Base-by-base conservation (phyloP, 2,797 vertebrate species). In the Ptychadena robeensis region DNA sequence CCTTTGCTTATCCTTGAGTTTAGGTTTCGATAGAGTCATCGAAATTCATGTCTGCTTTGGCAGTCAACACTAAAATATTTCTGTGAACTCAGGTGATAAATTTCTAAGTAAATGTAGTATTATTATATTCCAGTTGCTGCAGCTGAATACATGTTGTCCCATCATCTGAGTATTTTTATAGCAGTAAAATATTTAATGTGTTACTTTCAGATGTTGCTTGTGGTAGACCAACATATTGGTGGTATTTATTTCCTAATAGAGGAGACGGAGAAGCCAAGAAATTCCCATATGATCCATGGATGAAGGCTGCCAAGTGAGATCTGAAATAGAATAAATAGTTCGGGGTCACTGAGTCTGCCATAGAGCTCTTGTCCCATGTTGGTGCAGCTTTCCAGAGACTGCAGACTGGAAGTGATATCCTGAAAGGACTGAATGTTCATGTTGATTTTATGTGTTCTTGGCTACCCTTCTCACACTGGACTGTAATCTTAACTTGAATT, bases 201-300 rank as follows among this genome's bases (percentile, higher is more conserved):
- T 72, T 67, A 85, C 84, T 79, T 85, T 79, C 66, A 40, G 2
- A 0, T 0, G 67, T n/a, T 87, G 34, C 76, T 86, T 85, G 81
- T 0, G 0, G 61, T 79, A 86, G 80, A 69, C 80, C 70, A 68
- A 76, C 37, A 68, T 40, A 85, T 10, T 32, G 44, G 64, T 80
- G 81, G 81, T 86, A 65, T 85, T 53, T 83, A 81, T 83, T 64
- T 76, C 88, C 82, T 69, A 63, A 83, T 69, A 83, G 64, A 72
- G 70, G 81, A 83, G 80, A 86, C 8, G 11, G 3, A 64, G 38
- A 71, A 76, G 72, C 83, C 72, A 85, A 80, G 35, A 70, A 74
- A 64, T 22, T 70, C 67, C 61, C 35, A 37, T 22, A 22, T 18
- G 15, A 65, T 80, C 78, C 82, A 85, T 80, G 65, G 75, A 22